Evolutionary conservation across 2,797 vertebrate species (phyloP).

Genomic region (Carcharodon carcharias): DNA sequence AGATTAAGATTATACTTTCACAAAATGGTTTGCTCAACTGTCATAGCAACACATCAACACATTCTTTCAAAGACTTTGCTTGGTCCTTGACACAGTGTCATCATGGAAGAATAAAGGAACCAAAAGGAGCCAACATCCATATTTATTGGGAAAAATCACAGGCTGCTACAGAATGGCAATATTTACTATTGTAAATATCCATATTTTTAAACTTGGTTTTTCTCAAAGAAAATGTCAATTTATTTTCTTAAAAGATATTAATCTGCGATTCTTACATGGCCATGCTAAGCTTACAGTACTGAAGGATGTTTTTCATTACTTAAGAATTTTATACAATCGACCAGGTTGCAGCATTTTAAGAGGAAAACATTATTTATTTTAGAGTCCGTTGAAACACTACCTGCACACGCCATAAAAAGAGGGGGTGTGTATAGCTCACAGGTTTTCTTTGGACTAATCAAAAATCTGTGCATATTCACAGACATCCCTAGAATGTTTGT

Average conservation of each 20-base stretch:
- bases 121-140: not conserved
- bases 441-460: not conserved
- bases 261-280: not conserved
- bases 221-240: not conserved
- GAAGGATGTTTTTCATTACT: not conserved
- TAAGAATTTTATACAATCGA: not conserved
- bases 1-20: constrained; percentile 37
- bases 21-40: constrained; percentile 34
- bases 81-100: not conserved
- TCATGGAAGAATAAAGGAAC: not conserved
- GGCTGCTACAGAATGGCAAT: not conserved
- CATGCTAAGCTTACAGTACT: not conserved
- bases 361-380: not conserved
- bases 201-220: not conserved
- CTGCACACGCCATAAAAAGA: not conserved
- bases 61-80: constrained; percentile 31
- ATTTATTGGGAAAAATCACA: not conserved
- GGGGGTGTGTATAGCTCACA: not conserved
- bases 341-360: constrained; percentile 3
- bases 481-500: not conserved
- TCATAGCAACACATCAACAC: constrained; percentile 32
- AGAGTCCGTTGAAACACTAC: not conserved
- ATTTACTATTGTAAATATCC: not conserved
- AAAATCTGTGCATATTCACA: not conserved
- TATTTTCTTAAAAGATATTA: not conserved